Base-by-base conservation (phyloP, 1,140 invertebrate genomes). In the Ceratina japonica region DNA sequence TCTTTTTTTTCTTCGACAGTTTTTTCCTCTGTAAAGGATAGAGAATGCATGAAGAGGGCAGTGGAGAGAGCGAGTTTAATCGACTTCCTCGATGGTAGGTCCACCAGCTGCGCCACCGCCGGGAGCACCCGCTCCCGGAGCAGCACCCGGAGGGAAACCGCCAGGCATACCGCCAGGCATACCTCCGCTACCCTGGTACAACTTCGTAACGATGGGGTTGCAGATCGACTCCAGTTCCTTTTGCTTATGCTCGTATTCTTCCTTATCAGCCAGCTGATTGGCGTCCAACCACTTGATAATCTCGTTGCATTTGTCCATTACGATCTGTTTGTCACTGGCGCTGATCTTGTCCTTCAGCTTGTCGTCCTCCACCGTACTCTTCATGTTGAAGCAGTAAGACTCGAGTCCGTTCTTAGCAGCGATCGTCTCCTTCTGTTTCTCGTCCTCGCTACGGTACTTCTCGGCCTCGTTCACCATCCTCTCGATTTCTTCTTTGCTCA, bases 351-450 rank as follows among this genome's bases (percentile, higher is more conserved):
- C 97, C 90, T 97, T 98, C 83, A 98, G 94, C 88, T 97, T 97
- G 49, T 98, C 97, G 91, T 97, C 96, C 88, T 97, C 96, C 89
- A 96, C 95, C 22, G 98, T 98, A 68, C 96, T 97, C 94, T 98
- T 98, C 95, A 99, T 98, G 94, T 98, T 98, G 94, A 98, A 99
- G 92, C 97, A 98, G 92, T 99, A 99, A 59, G 97, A 97, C 91
- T 99, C 98, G 1, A 99, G 93, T n/a, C 94, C 94, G 89, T 99
- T 99, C 94, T 98, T 98, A 70, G 97, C 95, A 58, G 95, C 91
- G 85, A 98, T 97, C 31, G 96, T 96, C 81, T 96, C 96, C 92
- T 96, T 97, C 90, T 98, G 97, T 86, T 97, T 97, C 82, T 98
- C 95, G 92, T 99, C 98, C 88, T 98, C 97, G 76, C 93, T 96